Percentiles rank a stretch among this genome's conserved stretches.
phyloP scores from a whole-genome alignment of 2,113 vertebrate species.

The Corvus moneduloides region DNA sequence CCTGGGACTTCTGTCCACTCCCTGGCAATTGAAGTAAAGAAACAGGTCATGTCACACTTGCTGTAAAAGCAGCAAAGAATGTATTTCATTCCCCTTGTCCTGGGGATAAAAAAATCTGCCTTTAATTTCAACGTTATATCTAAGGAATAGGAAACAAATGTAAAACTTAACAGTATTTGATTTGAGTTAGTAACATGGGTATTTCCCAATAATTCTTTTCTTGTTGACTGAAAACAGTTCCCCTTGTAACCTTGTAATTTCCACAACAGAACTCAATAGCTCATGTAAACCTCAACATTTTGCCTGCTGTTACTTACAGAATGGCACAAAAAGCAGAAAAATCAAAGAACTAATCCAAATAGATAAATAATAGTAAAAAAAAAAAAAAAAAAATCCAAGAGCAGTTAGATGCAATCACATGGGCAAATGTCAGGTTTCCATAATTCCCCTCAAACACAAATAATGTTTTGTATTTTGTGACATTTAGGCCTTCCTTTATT shows the following conservation, averaged over 20 bases:
- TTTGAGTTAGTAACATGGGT: neutral
- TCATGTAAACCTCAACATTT: neutral
- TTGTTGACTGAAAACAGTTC: neutral
- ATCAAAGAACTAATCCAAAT: neutral
- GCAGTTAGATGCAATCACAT: neutral
- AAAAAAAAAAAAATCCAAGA: neutral
- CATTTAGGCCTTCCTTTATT: neutral
- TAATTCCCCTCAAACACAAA: neutral
- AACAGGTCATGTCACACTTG: neutral
- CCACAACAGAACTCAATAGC: neutral
- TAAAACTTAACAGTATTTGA: neutral
- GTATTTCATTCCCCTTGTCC: neutral
- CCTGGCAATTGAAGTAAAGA: neutral
- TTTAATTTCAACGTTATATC: neutral
- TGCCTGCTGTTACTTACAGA: neutral
- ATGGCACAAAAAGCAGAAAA: neutral
- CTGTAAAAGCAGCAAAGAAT: conserved; percentile 1
- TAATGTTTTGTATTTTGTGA: neutral
- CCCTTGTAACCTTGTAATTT: neutral
- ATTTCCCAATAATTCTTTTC: neutral
- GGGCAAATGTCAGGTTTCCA: neutral
- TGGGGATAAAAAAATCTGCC: neutral
- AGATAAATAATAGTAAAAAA: neutral
- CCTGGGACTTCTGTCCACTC: neutral
- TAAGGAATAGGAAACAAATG: neutral